Evolutionary conservation across 2,888 invertebrate genomes (phyloP), one percentile per base, ranked within the genome.

Genomic region (Mesorhabditis belari): DNA sequence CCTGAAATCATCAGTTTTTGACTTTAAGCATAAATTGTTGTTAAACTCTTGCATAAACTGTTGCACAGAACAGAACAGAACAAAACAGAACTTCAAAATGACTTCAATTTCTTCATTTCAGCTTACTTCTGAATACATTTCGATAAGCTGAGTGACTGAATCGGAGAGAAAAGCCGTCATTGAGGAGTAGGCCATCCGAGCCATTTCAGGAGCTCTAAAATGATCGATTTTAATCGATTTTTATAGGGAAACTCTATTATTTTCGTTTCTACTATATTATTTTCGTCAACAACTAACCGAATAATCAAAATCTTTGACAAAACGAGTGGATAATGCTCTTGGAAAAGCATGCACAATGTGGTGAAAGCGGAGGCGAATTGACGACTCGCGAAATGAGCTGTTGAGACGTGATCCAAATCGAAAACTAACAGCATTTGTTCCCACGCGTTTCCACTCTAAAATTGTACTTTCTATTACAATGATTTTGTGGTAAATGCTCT

Each of bases 401-500:
- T 68, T 3, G 68, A 58, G 64, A 80, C 77, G 65, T 80, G 73
- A 59, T 80, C 78, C 55, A 80, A 62, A 58, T 80, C 80, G 64
- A 80, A 77, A 21, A 80, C 77, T 17, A 80, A 64, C 66, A 77
- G 75, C 77, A 80, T 75, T 62, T 79, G 80, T 60, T 80, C 79
- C 63, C 78, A 80, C 17, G 79, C 74, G n/a, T 71, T 66, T 23
- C 76, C 74, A 44, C 75, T 75, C 73, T 77, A 63, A 28, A 73
- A 66, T 12, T 49, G 12, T 24, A 17, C 23, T 26, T 51, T 21
- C n/a, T n/a, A n/a, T n/a, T n/a, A n/a, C n/a, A n/a, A n/a, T n/a
- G n/a, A n/a, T n/a, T n/a, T 19, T 23, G 19, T 25, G 17, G 5
- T 17, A 21, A 24, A 23, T 12, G 4, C 3, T 23, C 3, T 29